These are phyloP conservation scores for Upupa epops DNA, from an alignment of 2,113 vertebrate species.

Conservation along the genomic window DNA sequence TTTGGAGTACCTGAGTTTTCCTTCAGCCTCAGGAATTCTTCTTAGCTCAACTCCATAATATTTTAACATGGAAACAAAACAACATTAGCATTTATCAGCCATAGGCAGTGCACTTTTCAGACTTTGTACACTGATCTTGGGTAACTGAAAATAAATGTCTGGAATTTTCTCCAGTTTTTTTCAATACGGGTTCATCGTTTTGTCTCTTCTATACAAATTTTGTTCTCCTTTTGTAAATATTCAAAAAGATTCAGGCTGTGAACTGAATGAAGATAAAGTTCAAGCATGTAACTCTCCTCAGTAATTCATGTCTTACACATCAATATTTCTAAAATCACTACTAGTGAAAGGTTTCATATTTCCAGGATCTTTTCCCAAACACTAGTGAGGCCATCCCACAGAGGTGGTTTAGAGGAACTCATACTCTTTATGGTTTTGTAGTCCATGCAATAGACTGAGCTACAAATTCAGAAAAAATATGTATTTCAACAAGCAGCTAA, in stretches of 20 bases:
- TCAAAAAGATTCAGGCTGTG: not conserved
- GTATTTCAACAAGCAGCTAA: not conserved
- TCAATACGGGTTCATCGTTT: not conserved
- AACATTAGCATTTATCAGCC: conserved; percentile 8
- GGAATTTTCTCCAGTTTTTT: not conserved
- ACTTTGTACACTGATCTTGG: not conserved
- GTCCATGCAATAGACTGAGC: not conserved
- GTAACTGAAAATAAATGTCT: not conserved
- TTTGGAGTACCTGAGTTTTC: conserved; percentile 66
- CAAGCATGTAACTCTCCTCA: not conserved
- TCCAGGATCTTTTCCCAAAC: not conserved
- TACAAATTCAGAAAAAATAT: not conserved
- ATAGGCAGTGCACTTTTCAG: not conserved
- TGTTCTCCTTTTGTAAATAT: not conserved
- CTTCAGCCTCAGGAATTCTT: conserved; percentile 64
- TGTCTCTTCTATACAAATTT: not conserved
- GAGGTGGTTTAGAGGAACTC: not conserved
- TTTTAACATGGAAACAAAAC: conserved; percentile 47
- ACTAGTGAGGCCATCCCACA: not conserved
- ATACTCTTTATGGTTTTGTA: not conserved
- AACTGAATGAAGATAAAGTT: not conserved
- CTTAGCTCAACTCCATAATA: conserved; percentile 25
- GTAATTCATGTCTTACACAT: not conserved
- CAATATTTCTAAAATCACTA: not conserved
- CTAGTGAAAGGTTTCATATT: not conserved